Evolutionary conservation across 1,140 invertebrate genomes (phyloP).

Genomic region (Sitophilus oryzae): DNA sequence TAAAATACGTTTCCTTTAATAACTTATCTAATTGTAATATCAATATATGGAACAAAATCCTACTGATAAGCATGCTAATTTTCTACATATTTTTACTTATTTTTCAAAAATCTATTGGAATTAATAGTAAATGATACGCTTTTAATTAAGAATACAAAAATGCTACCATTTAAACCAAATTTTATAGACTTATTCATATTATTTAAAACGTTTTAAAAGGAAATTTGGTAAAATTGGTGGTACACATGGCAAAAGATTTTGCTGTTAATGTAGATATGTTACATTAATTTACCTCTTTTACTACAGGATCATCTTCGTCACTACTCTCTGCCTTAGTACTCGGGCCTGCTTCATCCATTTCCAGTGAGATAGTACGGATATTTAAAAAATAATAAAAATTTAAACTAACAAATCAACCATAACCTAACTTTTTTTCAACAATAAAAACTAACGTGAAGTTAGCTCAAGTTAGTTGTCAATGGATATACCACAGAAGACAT

Average conservation of each 20-base stretch:
- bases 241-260: not conserved
- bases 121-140: not conserved
- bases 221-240: not conserved
- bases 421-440: not conserved
- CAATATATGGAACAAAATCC: too few relatives aligned
- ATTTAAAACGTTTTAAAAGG: too few relatives aligned
- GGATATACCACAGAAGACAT: too few relatives aligned
- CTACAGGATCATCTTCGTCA: conserved; percentile 33
- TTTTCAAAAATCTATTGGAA: not conserved
- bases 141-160: not conserved
- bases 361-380: not conserved
- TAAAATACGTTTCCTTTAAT: too few relatives aligned
- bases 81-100: too few relatives aligned
- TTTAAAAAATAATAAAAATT: not conserved
- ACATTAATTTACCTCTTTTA: conserved; percentile 33
- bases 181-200: too few relatives aligned
- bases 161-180: not conserved
- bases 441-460: conserved; percentile 4
- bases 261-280: not conserved
- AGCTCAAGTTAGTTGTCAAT: too few relatives aligned
- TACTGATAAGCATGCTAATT: too few relatives aligned
- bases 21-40: too few relatives aligned
- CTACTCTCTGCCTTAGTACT: not conserved
- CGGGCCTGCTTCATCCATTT: conserved; percentile 12
- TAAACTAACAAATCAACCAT: not conserved